Percentiles rank a stretch among this genome's conserved stretches.
Evolutionary conservation across 2,888 invertebrate genomes (phyloP).

Genomic region (Elgonia sp.): DNA sequence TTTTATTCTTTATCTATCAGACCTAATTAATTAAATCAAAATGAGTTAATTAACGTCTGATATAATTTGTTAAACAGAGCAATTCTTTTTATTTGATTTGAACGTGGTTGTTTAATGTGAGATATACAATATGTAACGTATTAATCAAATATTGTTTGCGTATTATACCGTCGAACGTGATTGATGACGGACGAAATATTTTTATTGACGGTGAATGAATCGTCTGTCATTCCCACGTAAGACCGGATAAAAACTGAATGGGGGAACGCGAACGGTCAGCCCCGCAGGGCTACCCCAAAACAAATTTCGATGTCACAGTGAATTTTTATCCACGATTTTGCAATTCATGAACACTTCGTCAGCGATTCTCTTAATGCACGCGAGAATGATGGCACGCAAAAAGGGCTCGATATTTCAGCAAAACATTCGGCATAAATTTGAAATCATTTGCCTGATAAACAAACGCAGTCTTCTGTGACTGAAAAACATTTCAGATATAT

Average conservation of each 20-base stretch:
- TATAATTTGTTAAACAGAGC: neutral
- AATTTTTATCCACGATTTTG: constrained; percentile 53
- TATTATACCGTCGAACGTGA: constrained; percentile 31
- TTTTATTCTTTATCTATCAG: too few relatives aligned
- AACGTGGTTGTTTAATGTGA: constrained; percentile 10
- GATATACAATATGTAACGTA: constrained; percentile 27
- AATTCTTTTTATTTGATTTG: neutral
- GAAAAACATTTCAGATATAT: too few relatives aligned
- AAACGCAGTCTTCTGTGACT: too few relatives aligned
- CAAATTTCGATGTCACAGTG: constrained; percentile 51
- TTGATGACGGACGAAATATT: constrained; percentile 52
- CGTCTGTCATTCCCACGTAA: constrained; percentile 33
- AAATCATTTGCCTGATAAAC: constrained; percentile 2
- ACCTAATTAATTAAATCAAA: too few relatives aligned
- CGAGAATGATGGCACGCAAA: neutral
- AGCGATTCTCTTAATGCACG: constrained; percentile 46
- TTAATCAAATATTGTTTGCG: constrained; percentile 37
- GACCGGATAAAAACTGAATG: constrained; percentile 29
- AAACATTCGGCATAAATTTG: constrained; percentile 12
- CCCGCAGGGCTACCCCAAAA: constrained; percentile 24
- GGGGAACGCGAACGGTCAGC: constrained; percentile 17
- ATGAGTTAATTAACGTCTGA: neutral
- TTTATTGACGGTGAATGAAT: constrained; percentile 49
- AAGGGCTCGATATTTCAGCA: constrained; percentile 18
- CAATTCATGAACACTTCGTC: constrained; percentile 59